These are phyloP conservation scores for Thumatha senex DNA, from an alignment of 2,888 invertebrate species.

Conservation along the genomic window DNA sequence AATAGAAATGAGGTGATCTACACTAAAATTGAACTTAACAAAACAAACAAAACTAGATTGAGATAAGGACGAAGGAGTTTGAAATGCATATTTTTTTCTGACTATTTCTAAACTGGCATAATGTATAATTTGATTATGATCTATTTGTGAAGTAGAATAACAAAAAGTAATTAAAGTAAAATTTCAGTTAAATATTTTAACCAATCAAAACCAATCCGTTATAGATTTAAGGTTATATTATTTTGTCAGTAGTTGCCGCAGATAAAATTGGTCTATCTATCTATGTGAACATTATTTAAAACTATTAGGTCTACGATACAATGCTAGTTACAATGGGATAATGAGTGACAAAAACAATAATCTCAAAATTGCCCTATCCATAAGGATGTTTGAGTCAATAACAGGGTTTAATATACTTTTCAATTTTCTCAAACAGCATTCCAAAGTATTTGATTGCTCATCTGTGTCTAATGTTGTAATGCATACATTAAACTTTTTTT, in stretches of 20 bases:
- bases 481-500: background rate
- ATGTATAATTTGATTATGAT: too few relatives aligned
- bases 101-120: too few relatives aligned
- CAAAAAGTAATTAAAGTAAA: too few relatives aligned
- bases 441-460: slow-evolving; percentile 40
- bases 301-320: too few relatives aligned
- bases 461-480: slow-evolving; percentile 20
- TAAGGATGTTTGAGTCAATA: slow-evolving; percentile 13
- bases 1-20: slow-evolving; percentile 1
- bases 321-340: too few relatives aligned
- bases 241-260: too few relatives aligned
- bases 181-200: too few relatives aligned
- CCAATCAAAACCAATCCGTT: too few relatives aligned
- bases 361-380: slow-evolving; percentile 9
- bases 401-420: slow-evolving; percentile 20
- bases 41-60: background rate
- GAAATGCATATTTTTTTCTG: background rate
- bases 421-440: slow-evolving; percentile 51
- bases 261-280: too few relatives aligned
- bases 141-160: too few relatives aligned
- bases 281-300: background rate
- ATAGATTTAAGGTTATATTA: too few relatives aligned
- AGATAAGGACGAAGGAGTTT: background rate
- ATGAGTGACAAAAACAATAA: slow-evolving; percentile 3
- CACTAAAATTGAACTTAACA: too few relatives aligned